Conservation (phyloP, 2,113 vertebrate species). For the Saimiri boliviensis region DNA sequence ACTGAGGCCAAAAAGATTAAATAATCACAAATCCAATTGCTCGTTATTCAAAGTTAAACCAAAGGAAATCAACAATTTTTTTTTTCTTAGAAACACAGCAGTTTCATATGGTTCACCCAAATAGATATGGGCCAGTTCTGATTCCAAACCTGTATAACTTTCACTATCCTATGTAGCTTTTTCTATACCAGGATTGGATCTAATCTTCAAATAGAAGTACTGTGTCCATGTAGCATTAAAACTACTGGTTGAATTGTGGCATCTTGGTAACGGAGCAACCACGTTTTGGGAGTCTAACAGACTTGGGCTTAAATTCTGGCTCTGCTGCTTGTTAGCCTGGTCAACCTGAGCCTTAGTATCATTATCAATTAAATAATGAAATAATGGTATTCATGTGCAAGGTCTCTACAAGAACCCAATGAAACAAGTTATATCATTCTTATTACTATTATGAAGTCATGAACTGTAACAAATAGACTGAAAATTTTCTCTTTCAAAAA, state of each 20-base stretch:
- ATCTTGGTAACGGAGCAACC: not conserved
- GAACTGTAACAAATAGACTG: not conserved
- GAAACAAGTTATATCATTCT: not conserved
- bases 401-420: not conserved
- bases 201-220: not conserved
- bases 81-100: not conserved
- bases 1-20: not conserved
- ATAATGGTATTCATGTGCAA: not conserved
- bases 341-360: no score
- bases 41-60: not conserved
- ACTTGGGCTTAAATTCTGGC: not conserved
- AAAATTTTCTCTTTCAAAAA: constrained; percentile 10
- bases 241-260: not conserved
- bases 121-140: not conserved
- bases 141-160: not conserved
- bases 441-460: not conserved
- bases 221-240: not conserved
- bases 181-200: not conserved
- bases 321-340: not conserved
- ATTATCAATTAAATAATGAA: not conserved
- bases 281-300: not conserved
- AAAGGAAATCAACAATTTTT: not conserved
- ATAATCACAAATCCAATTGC: not conserved
- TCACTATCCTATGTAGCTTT: not conserved
- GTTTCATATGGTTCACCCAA: not conserved